phyloP scores from a whole-genome alignment of 2,797 vertebrate species.

The Eidolon dupreanum region DNA sequence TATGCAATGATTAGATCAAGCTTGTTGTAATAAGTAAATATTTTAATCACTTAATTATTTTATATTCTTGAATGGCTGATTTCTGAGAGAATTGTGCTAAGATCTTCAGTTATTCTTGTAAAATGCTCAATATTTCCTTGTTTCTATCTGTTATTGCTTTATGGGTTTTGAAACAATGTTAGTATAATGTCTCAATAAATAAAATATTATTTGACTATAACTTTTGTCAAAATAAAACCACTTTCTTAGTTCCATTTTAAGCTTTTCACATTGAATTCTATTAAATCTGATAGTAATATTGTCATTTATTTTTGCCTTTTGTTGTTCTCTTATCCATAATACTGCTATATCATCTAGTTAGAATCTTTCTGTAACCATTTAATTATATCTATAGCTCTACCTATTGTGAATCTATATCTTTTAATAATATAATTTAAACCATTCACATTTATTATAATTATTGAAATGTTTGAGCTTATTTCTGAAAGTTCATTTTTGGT shows the following conservation, averaged over 20 bases:
- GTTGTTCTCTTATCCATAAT: background rate
- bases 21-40: background rate
- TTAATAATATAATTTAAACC: constrained; percentile 51
- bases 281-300: background rate
- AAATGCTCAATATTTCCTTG: background rate
- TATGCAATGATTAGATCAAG: background rate
- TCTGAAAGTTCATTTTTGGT: background rate
- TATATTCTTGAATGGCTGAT: background rate
- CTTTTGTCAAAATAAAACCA: background rate
- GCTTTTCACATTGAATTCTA: background rate
- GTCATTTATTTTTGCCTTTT: background rate
- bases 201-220: background rate
- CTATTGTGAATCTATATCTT: background rate
- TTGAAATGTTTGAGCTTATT: background rate
- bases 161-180: background rate
- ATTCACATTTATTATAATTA: constrained; percentile 48
- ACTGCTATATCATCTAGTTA: background rate
- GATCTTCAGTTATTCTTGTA: background rate
- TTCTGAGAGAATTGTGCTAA: background rate
- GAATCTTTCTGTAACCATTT: background rate
- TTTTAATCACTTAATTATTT: background rate
- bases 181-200: background rate
- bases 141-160: constrained; percentile 10
- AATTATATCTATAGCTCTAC: background rate
- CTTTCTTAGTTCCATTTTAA: background rate